Evolutionary conservation across 2,888 invertebrate genomes (phyloP).

Genomic region (Syrista parreyssii): DNA sequence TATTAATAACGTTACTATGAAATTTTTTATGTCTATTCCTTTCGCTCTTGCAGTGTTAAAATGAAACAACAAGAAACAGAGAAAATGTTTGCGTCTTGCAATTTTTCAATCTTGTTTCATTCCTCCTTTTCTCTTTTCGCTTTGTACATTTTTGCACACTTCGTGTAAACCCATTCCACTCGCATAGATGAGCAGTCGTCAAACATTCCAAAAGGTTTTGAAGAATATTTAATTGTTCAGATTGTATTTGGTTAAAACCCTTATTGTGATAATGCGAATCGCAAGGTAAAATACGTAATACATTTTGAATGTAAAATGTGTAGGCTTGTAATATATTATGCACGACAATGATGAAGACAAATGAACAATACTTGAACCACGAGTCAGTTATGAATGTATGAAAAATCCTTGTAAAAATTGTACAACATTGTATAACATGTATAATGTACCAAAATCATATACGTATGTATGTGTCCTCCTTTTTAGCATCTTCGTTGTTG

Average conservation of each 20-base stretch:
- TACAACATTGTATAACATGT: too few species aligned
- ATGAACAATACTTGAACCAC: neutral
- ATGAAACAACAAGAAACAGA: neutral
- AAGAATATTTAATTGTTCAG: neutral
- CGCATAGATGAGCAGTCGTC: neutral
- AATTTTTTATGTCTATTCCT: neutral
- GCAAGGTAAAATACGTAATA: neutral
- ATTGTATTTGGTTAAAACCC: neutral
- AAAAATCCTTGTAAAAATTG: neutral
- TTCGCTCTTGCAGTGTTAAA: neutral
- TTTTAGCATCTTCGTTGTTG: neutral
- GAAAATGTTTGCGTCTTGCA: neutral
- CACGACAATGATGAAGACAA: neutral
- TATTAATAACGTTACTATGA: neutral
- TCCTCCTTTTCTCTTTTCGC: neutral
- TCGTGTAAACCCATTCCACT: neutral
- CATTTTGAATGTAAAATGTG: neutral
- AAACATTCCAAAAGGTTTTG: neutral
- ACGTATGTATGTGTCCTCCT: neutral
- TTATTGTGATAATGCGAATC: neutral
- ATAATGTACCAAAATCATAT: neutral
- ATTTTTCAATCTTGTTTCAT: neutral
- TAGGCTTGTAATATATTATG: neutral
- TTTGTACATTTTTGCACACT: neutral
- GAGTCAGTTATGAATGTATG: too few species aligned